Percentiles rank a stretch among this genome's conserved stretches.
phyloP scores from a whole-genome alignment of 2,113 vertebrate species.

The Lota lota region DNA sequence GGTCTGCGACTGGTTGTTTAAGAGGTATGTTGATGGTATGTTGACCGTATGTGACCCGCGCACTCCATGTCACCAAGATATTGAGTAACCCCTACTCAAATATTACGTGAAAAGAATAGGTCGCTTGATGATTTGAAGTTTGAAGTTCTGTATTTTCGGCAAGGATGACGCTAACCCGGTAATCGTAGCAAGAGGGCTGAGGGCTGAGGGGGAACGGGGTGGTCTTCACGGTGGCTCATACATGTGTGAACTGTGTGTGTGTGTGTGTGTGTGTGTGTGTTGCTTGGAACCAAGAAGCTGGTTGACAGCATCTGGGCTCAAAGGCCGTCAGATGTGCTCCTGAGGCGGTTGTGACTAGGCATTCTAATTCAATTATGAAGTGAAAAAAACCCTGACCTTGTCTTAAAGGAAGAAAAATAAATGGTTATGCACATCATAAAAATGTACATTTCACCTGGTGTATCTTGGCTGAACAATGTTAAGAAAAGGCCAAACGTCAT shows the following conservation, averaged over 20 bases:
- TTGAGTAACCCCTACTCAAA: slow-evolving; percentile 8
- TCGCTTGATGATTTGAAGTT: slow-evolving; percentile 18
- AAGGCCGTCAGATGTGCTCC: slow-evolving; percentile 23
- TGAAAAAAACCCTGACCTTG: slow-evolving; percentile 54
- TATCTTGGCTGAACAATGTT: slow-evolving; percentile 55
- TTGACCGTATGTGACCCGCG: neutral
- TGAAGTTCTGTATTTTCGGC: neutral
- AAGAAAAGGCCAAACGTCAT: slow-evolving; percentile 47
- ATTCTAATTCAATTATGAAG: slow-evolving; percentile 61
- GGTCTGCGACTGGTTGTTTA: too few species aligned
- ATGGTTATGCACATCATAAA: slow-evolving; percentile 64
- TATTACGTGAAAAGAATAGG: slow-evolving; percentile 10
- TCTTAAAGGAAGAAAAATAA: slow-evolving; percentile 62
- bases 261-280: too few species aligned
- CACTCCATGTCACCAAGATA: neutral
- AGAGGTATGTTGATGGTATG: neutral
- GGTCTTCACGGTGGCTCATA: slow-evolving; percentile 12
- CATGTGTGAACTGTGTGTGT: slow-evolving; percentile 7
- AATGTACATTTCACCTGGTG: slow-evolving; percentile 60
- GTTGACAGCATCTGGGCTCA: slow-evolving; percentile 29
- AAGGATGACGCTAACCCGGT: neutral
- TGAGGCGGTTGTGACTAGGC: slow-evolving; percentile 45
- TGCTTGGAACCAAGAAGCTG: too few species aligned
- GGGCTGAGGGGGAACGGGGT: slow-evolving; percentile 6
- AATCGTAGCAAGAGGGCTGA: neutral